These are phyloP conservation scores for Macrochelys suwanniensis DNA, from an alignment of 2,797 vertebrate species.

Conservation along the genomic window DNA sequence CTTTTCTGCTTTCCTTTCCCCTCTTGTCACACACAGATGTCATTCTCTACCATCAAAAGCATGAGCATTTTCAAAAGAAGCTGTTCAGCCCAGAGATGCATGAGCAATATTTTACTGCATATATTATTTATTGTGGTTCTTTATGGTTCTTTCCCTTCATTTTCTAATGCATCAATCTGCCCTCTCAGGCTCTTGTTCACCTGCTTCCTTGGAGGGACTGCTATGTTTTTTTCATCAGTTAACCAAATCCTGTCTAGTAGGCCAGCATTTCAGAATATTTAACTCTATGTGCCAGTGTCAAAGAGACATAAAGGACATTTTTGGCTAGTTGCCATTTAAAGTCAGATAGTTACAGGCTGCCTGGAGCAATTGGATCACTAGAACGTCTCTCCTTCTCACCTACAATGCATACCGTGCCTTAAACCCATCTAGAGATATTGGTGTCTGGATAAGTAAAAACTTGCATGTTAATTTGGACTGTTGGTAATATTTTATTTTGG, in stretches of 20 bases:
- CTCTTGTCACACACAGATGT: neutral
- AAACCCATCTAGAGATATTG: neutral
- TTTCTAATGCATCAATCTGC: neutral
- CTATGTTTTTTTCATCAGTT: slow-evolving; percentile 21
- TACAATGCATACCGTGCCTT: neutral
- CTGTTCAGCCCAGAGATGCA: slow-evolving; percentile 2
- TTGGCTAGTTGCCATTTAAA: neutral
- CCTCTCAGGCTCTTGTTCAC: neutral
- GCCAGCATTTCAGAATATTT: neutral
- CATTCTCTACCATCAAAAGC: slow-evolving; percentile 50
- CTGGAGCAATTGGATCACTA: neutral
- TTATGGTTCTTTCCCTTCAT: slow-evolving; percentile 12
- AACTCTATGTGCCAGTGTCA: neutral
- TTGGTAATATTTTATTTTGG: neutral
- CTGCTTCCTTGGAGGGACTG: neutral
- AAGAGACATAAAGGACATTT: neutral
- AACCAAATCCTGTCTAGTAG: neutral
- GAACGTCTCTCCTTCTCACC: neutral
- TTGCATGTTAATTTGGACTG: slow-evolving; percentile 10
- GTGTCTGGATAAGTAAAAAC: neutral
- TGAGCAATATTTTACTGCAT: neutral
- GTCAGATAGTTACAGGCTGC: neutral
- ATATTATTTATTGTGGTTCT: slow-evolving; percentile 26
- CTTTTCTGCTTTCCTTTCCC: slow-evolving; percentile 51
- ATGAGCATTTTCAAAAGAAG: slow-evolving; percentile 20